Base-by-base conservation (phyloP, 2,113 vertebrate genomes). In the Pygoscelis antarcticus region DNA sequence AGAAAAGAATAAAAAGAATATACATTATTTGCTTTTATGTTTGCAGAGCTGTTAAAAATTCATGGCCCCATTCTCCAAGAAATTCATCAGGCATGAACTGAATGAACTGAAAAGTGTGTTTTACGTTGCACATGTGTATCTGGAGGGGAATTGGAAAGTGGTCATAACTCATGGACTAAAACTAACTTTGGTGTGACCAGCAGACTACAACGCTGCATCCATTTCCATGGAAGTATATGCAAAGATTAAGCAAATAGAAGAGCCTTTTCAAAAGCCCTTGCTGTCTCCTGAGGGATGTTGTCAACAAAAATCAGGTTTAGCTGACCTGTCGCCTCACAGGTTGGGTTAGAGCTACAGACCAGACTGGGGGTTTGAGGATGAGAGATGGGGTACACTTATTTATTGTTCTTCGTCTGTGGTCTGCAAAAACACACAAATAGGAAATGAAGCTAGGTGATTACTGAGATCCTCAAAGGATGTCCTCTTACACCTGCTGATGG, bases 31-130 rank as follows among this genome's bases (percentile, higher is more conserved):
- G 23, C 66, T 87, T 93, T 88, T 47, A 38, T 55, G 17, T 83
- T 86, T 93, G 52, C 36, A 88, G 46, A 93, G 64, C 27, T 92
- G 34, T 82, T 95, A 89, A 96, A 97, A 91, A 91, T 86, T 89
- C 60, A 81, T 77, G 11, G 22, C 4, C 36, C 14, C 10, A 8
- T 95, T 96, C 69, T 81, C 49, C 18, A 90, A 87, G n/a, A 88
- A 88, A 72, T 92, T 70, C 5, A 75, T 88, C 66, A 79, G 29
- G 16, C 54, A 22, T n/a, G 29, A 82, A 79, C 8, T 82, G 61
- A 89, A 86, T 22, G 49, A 93, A 76, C 78, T 42, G 46, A 44
- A 81, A 93, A 91, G n/a, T 18, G 14, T 70, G 23, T 51, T 80
- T 96, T 89, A 84, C 30, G 2, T 78, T 81, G 46, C 60, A n/a